Conservation (phyloP, 2,797 vertebrate genomes). For the Hydrolagus colliei region DNA sequence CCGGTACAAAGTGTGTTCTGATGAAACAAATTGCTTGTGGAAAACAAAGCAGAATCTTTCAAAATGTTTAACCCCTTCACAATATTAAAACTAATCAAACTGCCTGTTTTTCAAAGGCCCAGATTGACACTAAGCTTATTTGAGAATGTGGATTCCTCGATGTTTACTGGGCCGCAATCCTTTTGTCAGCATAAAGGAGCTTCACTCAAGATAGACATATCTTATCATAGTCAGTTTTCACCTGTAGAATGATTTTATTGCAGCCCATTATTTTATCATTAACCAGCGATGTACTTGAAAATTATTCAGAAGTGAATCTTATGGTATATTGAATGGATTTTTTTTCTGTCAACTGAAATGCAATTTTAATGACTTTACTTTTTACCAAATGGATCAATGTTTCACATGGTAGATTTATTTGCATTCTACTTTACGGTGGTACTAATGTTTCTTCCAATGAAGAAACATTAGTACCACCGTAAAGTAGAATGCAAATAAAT, state of each 20-base stretch:
- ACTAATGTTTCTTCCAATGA: neutral
- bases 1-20: neutral
- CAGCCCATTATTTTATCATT: neutral
- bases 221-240: neutral
- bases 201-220: neutral
- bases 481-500: slow-evolving; percentile 14
- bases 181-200: neutral
- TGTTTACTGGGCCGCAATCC: neutral
- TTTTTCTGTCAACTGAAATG: neutral
- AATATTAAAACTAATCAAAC: too few relatives aligned
- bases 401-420: neutral
- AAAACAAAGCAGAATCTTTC: neutral
- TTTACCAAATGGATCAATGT: neutral
- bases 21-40: neutral
- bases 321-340: neutral
- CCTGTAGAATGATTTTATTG: neutral
- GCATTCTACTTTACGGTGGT: neutral
- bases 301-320: neutral
- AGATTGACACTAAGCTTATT: too few relatives aligned
- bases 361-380: neutral
- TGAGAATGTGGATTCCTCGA: too few relatives aligned
- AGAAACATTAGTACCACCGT: neutral
- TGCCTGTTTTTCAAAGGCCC: too few relatives aligned
- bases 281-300: neutral
- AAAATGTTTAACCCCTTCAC: too few relatives aligned